Percentiles rank a stretch among this genome's conserved stretches.
Conservation (phyloP, 2,888 invertebrate species). For the Notocelia uddmanniana region DNA sequence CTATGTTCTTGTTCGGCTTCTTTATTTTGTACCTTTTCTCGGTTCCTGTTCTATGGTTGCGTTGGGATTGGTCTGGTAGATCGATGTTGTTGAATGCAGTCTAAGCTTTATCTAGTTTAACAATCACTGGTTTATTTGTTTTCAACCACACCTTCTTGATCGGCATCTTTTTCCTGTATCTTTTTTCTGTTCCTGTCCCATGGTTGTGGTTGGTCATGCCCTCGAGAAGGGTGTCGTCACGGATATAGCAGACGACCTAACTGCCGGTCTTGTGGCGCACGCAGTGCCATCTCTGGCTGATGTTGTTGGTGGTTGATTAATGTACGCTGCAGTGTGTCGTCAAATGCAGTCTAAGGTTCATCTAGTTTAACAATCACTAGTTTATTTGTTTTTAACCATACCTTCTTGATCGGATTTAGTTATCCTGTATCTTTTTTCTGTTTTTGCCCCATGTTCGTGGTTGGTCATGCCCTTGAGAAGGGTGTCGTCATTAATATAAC, state of each 20-base stretch:
- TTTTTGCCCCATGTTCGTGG: conserved; percentile 55
- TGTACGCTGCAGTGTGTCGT: conserved; percentile 47
- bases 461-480: conserved; percentile 52
- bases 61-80: no score
- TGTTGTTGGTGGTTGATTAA: conserved; percentile 9
- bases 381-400: not conserved
- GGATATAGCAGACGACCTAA: conserved; percentile 51
- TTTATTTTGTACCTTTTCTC: not conserved
- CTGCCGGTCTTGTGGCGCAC: conserved; percentile 53
- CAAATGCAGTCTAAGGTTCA: no score
- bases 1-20: no score
- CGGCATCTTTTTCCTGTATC: not conserved
- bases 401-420: no score
- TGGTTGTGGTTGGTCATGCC: conserved; percentile 56
- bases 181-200: not conserved
- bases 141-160: not conserved
- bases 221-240: conserved; percentile 49
- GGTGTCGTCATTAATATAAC: conserved; percentile 50
- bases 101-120: not conserved
- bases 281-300: conserved; percentile 53
- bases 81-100: not conserved
- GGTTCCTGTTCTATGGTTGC: conserved; percentile 52
- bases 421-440: not conserved
- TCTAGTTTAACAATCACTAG: not conserved
- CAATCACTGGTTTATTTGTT: not conserved